Evolutionary conservation across 2,888 invertebrate genomes (phyloP).

Genomic region (Magallana nippona): DNA sequence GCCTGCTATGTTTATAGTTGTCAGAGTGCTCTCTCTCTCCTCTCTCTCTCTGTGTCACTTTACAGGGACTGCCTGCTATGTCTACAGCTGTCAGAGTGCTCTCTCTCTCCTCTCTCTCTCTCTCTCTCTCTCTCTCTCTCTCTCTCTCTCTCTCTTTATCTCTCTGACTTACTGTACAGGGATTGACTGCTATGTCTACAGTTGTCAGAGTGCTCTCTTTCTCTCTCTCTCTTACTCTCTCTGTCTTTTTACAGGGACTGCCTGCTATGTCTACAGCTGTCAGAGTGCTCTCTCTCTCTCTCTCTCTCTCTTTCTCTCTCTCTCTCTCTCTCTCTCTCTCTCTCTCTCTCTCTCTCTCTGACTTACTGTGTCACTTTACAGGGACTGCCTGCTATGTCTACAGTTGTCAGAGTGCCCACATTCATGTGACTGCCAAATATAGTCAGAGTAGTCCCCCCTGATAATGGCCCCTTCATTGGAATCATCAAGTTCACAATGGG

Average conservation of each 20-base stretch:
- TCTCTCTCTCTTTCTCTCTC: neutral
- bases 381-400: slow-evolving; percentile 85
- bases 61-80: too few relatives aligned
- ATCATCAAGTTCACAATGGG: slow-evolving; percentile 83
- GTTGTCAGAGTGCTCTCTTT: slow-evolving; percentile 85
- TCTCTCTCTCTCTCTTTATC: neutral
- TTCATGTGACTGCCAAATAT: slow-evolving; percentile 95
- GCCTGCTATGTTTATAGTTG: too few relatives aligned
- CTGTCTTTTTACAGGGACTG: slow-evolving; percentile 64
- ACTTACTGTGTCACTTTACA: slow-evolving; percentile 68
- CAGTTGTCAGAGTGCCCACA: slow-evolving; percentile 92
- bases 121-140: neutral
- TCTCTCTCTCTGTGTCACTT: too few relatives aligned
- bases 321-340: neutral
- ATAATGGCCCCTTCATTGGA: slow-evolving; percentile 90
- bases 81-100: too few relatives aligned
- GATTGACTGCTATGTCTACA: slow-evolving; percentile 86
- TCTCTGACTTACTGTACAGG: slow-evolving; percentile 54
- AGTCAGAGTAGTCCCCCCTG: slow-evolving; percentile 96
- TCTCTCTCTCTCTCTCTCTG: neutral
- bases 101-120: too few relatives aligned
- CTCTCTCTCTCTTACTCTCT: slow-evolving; percentile 53
- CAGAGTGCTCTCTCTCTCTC: slow-evolving; percentile 90
- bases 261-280: slow-evolving; percentile 90
- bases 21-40: neutral